Evolutionary conservation across 2,888 invertebrate species (phyloP).

Genomic region (Metopia argyrocephala): DNA sequence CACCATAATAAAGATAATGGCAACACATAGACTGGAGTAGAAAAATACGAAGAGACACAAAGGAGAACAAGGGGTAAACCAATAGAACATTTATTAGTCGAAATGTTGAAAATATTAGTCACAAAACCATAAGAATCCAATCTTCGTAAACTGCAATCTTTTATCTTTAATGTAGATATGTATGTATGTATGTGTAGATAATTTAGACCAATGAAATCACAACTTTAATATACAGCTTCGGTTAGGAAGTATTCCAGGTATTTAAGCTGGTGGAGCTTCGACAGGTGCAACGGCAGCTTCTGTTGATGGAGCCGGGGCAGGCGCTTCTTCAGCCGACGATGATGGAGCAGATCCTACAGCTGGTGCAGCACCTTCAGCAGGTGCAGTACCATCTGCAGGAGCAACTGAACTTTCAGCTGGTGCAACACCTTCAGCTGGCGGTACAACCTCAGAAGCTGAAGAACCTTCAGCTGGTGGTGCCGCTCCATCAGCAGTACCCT

Average conservation of each 20-base stretch:
- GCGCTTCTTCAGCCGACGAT: constrained; percentile 59
- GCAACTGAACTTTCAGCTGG: too few species aligned
- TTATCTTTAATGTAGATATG: neutral
- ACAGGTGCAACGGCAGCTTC: constrained; percentile 58
- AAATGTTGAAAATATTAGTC: constrained; percentile 45
- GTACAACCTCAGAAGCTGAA: constrained; percentile 66
- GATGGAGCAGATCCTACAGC: constrained; percentile 55
- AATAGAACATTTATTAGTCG: constrained; percentile 23
- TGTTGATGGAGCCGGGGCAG: constrained; percentile 34
- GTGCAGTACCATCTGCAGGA: constrained; percentile 68
- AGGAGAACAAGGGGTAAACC: neutral
- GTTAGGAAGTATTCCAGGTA: neutral
- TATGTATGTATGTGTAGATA: too few species aligned
- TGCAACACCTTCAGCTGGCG: constrained; percentile 67
- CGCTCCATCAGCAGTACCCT: constrained; percentile 63
- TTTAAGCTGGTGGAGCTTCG: constrained; percentile 68
- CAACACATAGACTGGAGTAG: neutral
- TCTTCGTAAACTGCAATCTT: neutral
- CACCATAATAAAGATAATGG: too few species aligned
- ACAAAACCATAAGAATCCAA: neutral
- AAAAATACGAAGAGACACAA: neutral
- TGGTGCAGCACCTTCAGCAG: constrained; percentile 66
- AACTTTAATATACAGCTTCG: constrained; percentile 50
- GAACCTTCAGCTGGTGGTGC: constrained; percentile 43
- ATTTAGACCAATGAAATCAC: constrained; percentile 48